Evolutionary conservation across 2,113 vertebrate species (phyloP), one percentile per base, ranked within the genome.

Genomic region (Smithornis capensis): DNA sequence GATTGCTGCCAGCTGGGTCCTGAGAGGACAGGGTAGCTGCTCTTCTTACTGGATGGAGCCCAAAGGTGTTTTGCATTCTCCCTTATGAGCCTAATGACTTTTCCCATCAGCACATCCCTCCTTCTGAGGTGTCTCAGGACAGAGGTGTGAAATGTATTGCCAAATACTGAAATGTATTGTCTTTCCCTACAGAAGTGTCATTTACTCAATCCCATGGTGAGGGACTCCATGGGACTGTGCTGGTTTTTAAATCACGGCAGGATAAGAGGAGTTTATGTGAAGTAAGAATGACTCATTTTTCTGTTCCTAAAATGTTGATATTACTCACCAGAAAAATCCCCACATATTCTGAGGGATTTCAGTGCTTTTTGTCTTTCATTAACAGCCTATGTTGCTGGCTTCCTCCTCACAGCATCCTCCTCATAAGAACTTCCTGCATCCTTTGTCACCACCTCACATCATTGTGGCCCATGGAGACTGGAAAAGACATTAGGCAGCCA

Each of bases 251-350:
- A 89, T 82, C 73, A 79, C 0, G 1, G 64, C 37, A 86, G 86
- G 64, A 90, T 69, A 28, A 89, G 73, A 86, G 62, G 68, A 82
- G n/a, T 83, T 92, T 64, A 56, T 90, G 44, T 71, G 83, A 59
- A 93, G 12, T 21, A 49, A 45, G 74, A 87, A 64, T 94, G 93
- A 93, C 73, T 93, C 92, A 92, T 84, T 88, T 90, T 94, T 95
- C 73, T 94, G 73, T 57, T 96, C 90, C 88, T 88, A 84, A 94
- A 94, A 89, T 83, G 64, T 82, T 95, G 71, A 19, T 81, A 78
- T 96, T 96, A 93, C 90, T 96, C 88, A 94, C 92, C 49, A 94
- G 83, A 94, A 95, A 93, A 83, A 38, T 95, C 94, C 85, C 84
- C 49, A 57, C 24, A 37, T 91, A 89, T 93, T 95, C 73, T 59